These are phyloP conservation scores for Microctonus brassicae DNA, from an alignment of 2,888 invertebrate species.

Conservation along the genomic window DNA sequence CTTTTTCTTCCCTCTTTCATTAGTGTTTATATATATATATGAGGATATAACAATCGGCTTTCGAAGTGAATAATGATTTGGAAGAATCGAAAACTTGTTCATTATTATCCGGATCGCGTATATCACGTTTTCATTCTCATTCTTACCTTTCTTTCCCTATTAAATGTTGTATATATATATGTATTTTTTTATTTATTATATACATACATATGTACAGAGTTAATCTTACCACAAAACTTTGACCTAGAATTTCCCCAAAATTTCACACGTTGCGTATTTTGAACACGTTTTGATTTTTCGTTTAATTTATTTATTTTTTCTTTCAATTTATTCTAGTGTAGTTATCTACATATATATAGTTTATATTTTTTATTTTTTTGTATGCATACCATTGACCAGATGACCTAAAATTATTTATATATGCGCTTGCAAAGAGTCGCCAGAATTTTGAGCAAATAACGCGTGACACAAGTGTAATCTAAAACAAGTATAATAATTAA, in stretches of 20 bases:
- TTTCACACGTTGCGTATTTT: slow-evolving; percentile 38
- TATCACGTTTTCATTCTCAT: slow-evolving; percentile 19
- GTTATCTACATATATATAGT: background rate
- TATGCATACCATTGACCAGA: background rate
- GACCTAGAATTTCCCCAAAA: slow-evolving; percentile 38
- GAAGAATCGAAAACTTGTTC: background rate
- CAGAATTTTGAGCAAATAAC: background rate
- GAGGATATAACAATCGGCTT: background rate
- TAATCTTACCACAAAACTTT: slow-evolving; percentile 10
- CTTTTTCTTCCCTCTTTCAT: background rate
- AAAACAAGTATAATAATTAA: background rate
- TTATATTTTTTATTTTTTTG: background rate
- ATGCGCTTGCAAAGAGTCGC: too few relatives aligned
- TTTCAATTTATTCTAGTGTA: background rate
- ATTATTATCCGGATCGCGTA: background rate
- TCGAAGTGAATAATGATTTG: background rate
- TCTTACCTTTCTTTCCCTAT: background rate
- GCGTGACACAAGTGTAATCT: background rate
- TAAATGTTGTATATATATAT: background rate
- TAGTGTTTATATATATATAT: background rate
- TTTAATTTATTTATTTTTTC: slow-evolving; percentile 19
- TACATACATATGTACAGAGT: background rate
- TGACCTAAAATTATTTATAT: background rate
- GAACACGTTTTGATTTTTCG: slow-evolving; percentile 43
- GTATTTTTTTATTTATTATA: background rate